phyloP scores from a whole-genome alignment of 1,140 invertebrate species.

The Streblospio benedicti region DNA sequence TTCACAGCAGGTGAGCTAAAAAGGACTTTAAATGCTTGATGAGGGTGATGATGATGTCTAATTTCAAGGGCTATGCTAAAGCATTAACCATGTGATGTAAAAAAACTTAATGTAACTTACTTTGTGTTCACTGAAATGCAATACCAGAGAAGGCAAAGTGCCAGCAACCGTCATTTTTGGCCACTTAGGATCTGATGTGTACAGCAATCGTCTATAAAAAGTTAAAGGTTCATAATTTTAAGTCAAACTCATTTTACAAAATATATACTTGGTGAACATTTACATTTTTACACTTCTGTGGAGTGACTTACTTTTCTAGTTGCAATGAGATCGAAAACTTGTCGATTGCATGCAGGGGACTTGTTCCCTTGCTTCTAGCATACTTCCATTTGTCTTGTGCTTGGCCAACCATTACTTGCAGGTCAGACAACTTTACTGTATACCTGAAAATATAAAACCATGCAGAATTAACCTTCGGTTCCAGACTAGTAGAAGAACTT shows the following conservation, averaged over 20 bases:
- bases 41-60: no score
- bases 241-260: background rate
- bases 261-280: background rate
- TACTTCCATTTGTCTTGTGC: slow-evolving; percentile 83
- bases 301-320: slow-evolving; percentile 47
- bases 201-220: slow-evolving; percentile 59
- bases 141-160: slow-evolving; percentile 72
- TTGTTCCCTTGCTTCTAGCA: slow-evolving; percentile 70
- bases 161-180: slow-evolving; percentile 73
- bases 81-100: no score
- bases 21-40: no score
- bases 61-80: no score
- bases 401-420: slow-evolving; percentile 79
- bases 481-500: no score
- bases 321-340: slow-evolving; percentile 80
- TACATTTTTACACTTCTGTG: background rate
- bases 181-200: slow-evolving; percentile 73
- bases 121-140: slow-evolving; percentile 66
- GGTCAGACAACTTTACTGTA: slow-evolving; percentile 69
- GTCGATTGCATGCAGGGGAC: slow-evolving; percentile 73
- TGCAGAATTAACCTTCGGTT: no score
- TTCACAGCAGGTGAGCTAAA: no score
- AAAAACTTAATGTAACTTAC: slow-evolving; percentile 17
- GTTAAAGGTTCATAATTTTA: background rate
- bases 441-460: slow-evolving; percentile 56